phyloP scores from a whole-genome alignment of 1,140 invertebrate species.

The Argopecten irradians region DNA sequence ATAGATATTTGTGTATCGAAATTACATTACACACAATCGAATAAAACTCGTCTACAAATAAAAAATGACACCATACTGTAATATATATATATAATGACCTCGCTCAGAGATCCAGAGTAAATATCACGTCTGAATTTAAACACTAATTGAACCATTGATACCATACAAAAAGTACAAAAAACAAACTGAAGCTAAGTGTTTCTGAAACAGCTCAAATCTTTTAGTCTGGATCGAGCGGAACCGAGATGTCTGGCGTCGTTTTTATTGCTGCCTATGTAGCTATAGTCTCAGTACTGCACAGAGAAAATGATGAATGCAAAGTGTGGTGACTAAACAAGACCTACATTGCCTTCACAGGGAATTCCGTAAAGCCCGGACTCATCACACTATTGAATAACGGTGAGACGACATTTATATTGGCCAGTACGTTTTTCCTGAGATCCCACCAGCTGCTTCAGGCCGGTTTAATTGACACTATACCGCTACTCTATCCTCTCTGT shows the following conservation, averaged over 20 bases:
- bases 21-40: no score
- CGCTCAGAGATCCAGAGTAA: not conserved
- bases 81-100: no score
- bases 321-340: not conserved
- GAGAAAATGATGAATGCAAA: not conserved
- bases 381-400: not conserved
- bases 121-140: not conserved
- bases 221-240: not conserved
- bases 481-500: no score
- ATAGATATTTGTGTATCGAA: no score
- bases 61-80: no score
- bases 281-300: not conserved
- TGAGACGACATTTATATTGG: no score
- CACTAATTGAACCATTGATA: not conserved
- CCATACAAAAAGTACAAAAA: not conserved
- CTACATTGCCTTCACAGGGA: not conserved
- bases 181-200: not conserved
- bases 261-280: not conserved
- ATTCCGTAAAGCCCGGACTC: not conserved
- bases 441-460: no score
- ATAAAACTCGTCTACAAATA: no score
- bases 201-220: not conserved
- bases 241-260: not conserved
- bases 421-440: no score
- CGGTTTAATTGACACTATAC: no score